Evolutionary conservation across 35 echinoderm and acorn worm genomes (phyloP).

Genomic region (Chiridota heheva): DNA sequence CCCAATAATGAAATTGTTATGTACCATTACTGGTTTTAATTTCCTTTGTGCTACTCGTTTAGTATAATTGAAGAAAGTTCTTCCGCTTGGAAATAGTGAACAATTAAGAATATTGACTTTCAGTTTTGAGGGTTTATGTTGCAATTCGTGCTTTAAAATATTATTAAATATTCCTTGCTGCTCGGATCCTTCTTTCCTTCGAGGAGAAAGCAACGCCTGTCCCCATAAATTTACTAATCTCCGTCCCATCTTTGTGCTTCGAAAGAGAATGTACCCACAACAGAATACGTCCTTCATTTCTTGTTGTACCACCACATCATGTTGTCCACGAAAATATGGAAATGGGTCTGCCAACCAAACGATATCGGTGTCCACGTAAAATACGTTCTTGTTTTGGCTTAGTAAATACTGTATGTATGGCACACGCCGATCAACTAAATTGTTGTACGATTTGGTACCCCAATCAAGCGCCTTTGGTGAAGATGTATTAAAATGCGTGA

Average conservation of each 20-base stretch:
- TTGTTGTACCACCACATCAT: conserved; percentile 16
- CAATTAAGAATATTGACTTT: conserved; percentile 19
- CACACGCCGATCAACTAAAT: conserved; percentile 33
- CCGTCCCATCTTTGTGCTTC: neutral
- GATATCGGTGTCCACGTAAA: conserved; percentile 44
- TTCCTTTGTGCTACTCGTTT: conserved; percentile 3
- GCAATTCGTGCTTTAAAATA: conserved; percentile 4
- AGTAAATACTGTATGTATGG: conserved; percentile 39
- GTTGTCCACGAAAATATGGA: conserved; percentile 9
- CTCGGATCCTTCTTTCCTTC: conserved; percentile 24
- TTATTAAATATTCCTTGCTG: conserved; percentile 44
- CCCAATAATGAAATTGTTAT: conserved; percentile 36
- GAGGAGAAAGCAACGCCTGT: neutral
- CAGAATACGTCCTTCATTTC: conserved; percentile 30
- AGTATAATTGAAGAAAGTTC: conserved; percentile 25
- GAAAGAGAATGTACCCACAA: conserved; percentile 20
- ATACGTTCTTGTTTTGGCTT: conserved; percentile 8
- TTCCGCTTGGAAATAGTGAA: conserved; percentile 29
- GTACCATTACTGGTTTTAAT: conserved; percentile 20
- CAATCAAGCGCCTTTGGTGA: conserved; percentile 18
- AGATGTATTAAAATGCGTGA: conserved; percentile 30
- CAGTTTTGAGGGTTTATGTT: neutral
- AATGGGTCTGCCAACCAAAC: conserved; percentile 43
- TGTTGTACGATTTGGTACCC: conserved; percentile 38
- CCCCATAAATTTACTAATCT: conserved; percentile 9